Evolutionary conservation across 2,797 vertebrate genomes (phyloP), one percentile per base, ranked within the genome.

Genomic region (Streptopelia turtur): DNA sequence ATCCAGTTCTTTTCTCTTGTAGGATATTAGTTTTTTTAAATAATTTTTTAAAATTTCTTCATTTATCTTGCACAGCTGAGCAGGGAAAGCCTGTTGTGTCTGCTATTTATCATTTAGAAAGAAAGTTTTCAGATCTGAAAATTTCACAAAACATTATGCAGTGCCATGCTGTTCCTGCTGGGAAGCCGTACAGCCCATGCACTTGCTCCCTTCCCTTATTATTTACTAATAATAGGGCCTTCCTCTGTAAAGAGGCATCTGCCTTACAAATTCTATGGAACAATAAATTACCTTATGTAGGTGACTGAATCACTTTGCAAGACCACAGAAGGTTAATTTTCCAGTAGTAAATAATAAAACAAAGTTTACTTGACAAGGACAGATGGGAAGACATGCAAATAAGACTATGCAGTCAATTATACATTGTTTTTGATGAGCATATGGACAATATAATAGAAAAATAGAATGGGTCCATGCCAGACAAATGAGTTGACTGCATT

Each of bases 311-410:
- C 30, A 22, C 70, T 90, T 92, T 70, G 91, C 57, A 83, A 90
- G 85, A 90, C 59, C 65, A 82, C 55, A 90, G 87, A 93, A 94
- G 69, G 79, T 91, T 93, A 86, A 71, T 95, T 95, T 94, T 78
- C 35, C 16, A 75, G 28, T 53, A 86, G 85, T 83, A 90, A 90
- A 93, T 86, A 90, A 78, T 39, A 75, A 94, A 93, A 59, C 20
- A 50, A 91, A 77, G 60, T 91, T 85, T 88, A 27, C 20, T 86
- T 83, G 88, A 71, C 69, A 81, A 78, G 80, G 86, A 95, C 90
- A 96, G 90, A 94, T 94, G 83, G 86, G 59, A 86, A 83, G 45
- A 43, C 50, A 68, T 88, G 68, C 57, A 96, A 90, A 90, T 92
- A 71, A 86, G 61, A 23, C 65, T 75, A 30, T 70, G 70, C 41